These are phyloP conservation scores for Parnassius mnemosyne DNA, from an alignment of 2,888 invertebrate genomes.

Conservation along the genomic window DNA sequence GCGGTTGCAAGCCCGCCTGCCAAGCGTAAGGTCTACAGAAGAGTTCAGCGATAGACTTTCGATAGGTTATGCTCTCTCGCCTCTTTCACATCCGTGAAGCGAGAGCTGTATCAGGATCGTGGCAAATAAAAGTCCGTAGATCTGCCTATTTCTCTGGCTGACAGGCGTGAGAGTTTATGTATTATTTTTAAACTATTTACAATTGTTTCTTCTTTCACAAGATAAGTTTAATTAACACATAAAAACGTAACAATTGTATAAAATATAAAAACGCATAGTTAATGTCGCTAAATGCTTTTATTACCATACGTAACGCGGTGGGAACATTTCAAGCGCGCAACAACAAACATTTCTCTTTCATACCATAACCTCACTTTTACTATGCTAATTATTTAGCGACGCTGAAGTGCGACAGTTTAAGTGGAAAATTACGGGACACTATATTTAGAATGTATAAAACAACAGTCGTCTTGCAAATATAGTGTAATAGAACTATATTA, in stretches of 20 bases:
- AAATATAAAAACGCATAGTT: not conserved
- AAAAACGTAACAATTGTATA: not conserved
- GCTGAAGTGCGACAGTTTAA: constrained; percentile 35
- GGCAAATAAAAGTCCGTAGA: no score
- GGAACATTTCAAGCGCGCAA: constrained; percentile 14
- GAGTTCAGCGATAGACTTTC: no score
- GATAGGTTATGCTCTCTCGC: no score
- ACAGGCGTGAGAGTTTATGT: no score
- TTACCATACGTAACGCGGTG: constrained; percentile 1
- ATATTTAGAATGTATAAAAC: constrained; percentile 34
- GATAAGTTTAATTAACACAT: not conserved
- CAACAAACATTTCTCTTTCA: constrained; percentile 35
- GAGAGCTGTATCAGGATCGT: no score
- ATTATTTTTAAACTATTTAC: no score
- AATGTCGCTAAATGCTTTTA: not conserved
- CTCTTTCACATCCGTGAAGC: no score
- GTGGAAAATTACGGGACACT: constrained; percentile 30
- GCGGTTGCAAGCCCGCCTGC: no score
- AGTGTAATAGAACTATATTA: not conserved
- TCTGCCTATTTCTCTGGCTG: no score
- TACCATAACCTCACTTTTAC: constrained; percentile 38
- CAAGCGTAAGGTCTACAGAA: no score
- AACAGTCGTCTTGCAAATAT: not conserved
- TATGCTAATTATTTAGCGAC: constrained; percentile 40
- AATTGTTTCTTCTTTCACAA: not conserved